phyloP scores from a whole-genome alignment of 2,797 vertebrate species.

The Eulemur albifrons region DNA sequence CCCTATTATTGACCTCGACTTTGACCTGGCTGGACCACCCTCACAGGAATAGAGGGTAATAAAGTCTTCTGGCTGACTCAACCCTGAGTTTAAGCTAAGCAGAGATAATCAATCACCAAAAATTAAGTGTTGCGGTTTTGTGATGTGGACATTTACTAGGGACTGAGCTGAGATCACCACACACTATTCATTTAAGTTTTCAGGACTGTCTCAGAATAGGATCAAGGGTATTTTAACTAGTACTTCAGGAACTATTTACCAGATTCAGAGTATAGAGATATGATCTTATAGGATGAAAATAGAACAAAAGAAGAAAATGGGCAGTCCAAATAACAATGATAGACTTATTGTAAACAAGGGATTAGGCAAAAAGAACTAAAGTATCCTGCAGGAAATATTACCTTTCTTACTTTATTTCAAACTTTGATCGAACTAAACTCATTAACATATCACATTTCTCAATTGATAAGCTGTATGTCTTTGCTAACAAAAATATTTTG shows the following conservation, averaged over 20 bases:
- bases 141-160: constrained; percentile 88
- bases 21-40: constrained; percentile 89
- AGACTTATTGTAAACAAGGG: background rate
- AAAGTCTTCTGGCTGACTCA: constrained; percentile 83
- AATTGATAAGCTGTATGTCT: background rate
- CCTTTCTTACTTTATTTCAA: constrained; percentile 50
- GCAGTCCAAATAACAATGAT: background rate
- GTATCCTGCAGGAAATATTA: constrained; percentile 54
- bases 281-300: background rate
- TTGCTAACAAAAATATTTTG: constrained; percentile 37
- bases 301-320: background rate
- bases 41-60: constrained; percentile 86
- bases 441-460: constrained; percentile 36
- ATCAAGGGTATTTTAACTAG: constrained; percentile 70
- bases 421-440: constrained; percentile 69
- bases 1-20: constrained; percentile 87
- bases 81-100: constrained; percentile 80
- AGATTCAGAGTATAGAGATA: constrained; percentile 23
- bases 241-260: constrained; percentile 58
- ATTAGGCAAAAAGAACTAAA: constrained; percentile 28
- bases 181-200: constrained; percentile 79
- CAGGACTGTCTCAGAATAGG: constrained; percentile 65
- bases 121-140: constrained; percentile 86
- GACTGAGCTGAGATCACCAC: constrained; percentile 78
- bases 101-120: constrained; percentile 86